Conservation (phyloP, 2,888 invertebrate species). For the Pristionchus japonicus region DNA sequence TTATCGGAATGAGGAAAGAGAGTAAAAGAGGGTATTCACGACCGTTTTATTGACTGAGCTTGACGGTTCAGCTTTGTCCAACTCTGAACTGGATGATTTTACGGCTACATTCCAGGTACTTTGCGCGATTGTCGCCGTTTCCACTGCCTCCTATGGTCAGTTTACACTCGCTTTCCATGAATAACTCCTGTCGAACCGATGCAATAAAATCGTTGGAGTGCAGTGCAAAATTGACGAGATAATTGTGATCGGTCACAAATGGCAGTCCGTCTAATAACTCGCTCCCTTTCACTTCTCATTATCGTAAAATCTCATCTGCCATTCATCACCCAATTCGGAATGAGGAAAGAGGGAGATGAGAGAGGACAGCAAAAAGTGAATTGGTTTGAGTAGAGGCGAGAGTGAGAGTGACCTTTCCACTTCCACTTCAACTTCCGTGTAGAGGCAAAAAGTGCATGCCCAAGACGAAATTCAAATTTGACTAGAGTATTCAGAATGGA, state of each 20-base stretch:
- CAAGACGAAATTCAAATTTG: background rate
- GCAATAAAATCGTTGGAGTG: no score
- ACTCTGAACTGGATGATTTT: constrained; percentile 30
- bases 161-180: background rate
- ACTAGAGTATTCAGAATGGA: background rate
- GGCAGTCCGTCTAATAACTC: background rate
- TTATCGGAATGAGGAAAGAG: background rate
- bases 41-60: background rate
- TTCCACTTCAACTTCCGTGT: background rate
- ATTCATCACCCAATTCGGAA: background rate
- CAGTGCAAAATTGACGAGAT: background rate
- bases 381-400: background rate
- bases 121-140: background rate
- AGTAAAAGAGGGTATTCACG: background rate
- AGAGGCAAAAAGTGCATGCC: background rate
- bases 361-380: background rate
- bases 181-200: background rate
- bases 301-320: background rate
- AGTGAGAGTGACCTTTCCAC: constrained; percentile 28
- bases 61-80: background rate
- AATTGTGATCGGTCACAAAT: background rate
- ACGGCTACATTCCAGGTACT: constrained; percentile 5
- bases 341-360: background rate
- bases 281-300: background rate
- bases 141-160: constrained; percentile 15